Base-by-base conservation (phyloP, 2,888 invertebrate species). In the Marronus borbonicus region DNA sequence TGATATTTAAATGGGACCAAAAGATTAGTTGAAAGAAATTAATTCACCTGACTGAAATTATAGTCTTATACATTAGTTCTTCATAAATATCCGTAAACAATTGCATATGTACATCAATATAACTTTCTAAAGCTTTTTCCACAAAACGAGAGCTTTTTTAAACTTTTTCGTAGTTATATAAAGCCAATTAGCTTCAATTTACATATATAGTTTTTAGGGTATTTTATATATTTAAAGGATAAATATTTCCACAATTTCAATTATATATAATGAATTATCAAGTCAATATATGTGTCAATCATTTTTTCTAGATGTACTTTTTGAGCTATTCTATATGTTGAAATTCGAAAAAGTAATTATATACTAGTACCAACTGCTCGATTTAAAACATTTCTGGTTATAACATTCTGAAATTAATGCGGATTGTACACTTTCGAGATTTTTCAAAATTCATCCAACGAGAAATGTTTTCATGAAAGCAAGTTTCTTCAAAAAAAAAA, bases 281-380 rank as follows among this genome's bases (percentile, higher is more conserved):
- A 64, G 58, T 62, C 58, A 75, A 64, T 62, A 62, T 0, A 1
- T 55, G 64, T 62, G 76, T 60, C 64, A 76, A 76, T 76, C 76
- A 65, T 76, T 76, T 76, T 24, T 76, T 31, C 31, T 64, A 62
- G 20, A 76, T 58, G 55, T 69, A 62, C 28, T 62, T 62, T 62
- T 62, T 62, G 31, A 62, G 14, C 28, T 62, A 62, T 12, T 28
- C 14, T 62, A 62, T 3, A 28, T 62, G 62, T 62, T 44, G 31
- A 62, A 10, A 62, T 44, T 44, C 8, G 12, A 44, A 8, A 39
- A 39, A 44, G 12, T 1, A 44, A 44, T 44, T 8, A 44, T 44
- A 44, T 44, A 20, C 5, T 3, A 55, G 8, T 55, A 55, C 8
- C 1, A 17, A 8, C 55, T 55, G 55, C 20, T 55, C 20, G 17